Evolutionary conservation across 2,113 vertebrate genomes (phyloP).

Genomic region (Hippolais icterina): DNA sequence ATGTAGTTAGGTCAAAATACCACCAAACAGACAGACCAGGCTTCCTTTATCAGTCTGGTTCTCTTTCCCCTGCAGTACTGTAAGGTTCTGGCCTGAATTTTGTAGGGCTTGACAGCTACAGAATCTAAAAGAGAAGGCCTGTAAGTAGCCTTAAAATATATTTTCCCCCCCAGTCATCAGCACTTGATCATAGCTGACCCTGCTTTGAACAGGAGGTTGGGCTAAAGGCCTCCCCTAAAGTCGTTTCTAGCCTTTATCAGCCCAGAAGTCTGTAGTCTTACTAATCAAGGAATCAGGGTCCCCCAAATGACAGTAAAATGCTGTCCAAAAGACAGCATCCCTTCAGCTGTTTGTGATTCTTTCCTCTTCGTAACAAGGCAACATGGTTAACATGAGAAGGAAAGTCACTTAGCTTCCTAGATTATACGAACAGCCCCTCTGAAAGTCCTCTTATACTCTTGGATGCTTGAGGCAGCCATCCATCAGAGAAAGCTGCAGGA

Average conservation of each 20-base stretch:
- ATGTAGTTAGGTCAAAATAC: neutral
- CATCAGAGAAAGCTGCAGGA: neutral
- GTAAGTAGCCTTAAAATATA: neutral
- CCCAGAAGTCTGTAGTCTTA: neutral
- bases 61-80: neutral
- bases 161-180: accelerated
- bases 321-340: neutral
- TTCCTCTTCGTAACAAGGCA: neutral
- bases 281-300: neutral
- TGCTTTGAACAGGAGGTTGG: neutral
- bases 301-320: neutral
- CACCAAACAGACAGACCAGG: neutral
- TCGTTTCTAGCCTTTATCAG: neutral
- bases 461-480: neutral
- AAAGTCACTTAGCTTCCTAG: neutral
- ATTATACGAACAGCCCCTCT: accelerated
- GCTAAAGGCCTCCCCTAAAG: neutral
- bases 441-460: neutral
- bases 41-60: neutral
- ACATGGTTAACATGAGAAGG: neutral
- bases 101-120: neutral
- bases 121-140: neutral
- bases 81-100: neutral
- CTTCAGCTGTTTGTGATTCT: neutral
- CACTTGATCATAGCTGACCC: neutral